A percentile compares a stretch with the other conserved stretches of the same genome.
phyloP scores from a whole-genome alignment of 2,113 vertebrate species.

The Pelmatolapia mariae region DNA sequence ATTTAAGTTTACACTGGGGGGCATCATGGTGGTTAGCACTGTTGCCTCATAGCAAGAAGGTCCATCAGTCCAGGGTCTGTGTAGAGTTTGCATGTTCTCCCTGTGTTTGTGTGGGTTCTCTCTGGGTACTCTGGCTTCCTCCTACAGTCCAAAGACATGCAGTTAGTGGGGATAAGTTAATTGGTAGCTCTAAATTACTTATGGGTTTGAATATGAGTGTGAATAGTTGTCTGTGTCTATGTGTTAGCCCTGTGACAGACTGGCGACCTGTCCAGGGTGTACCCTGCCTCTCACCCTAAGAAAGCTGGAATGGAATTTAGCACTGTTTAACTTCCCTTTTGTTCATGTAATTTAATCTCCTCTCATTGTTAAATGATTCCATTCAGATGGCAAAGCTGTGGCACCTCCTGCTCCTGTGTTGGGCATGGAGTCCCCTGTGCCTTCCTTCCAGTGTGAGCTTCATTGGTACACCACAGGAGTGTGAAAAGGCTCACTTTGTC shows the following conservation, averaged over 20 bases:
- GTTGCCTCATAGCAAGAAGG: not conserved
- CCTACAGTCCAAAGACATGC: not conserved
- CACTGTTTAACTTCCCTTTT: too few relatives aligned
- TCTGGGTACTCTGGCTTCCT: not conserved
- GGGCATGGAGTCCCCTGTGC: not conserved
- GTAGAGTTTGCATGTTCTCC: not conserved
- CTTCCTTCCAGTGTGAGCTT: not conserved
- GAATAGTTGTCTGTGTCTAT: not conserved
- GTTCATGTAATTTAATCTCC: not conserved
- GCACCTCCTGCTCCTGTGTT: not conserved
- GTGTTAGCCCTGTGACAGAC: not conserved
- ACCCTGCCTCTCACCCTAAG: accelerated
- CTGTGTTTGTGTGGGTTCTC: not conserved
- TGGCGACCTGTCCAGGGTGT: not conserved
- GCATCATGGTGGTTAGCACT: not conserved
- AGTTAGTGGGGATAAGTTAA: not conserved
- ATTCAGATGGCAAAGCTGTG: not conserved
- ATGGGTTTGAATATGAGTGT: not conserved
- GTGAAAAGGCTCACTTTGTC: constrained; percentile 11
- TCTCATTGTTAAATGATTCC: not conserved
- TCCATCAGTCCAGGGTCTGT: not conserved
- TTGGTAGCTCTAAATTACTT: not conserved
- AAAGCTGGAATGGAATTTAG: not conserved
- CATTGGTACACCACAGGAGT: not conserved
- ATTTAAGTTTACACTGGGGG: not conserved